These are phyloP conservation scores for Trachelus troglodyta DNA, from an alignment of 2,888 invertebrate genomes.

Conservation along the genomic window DNA sequence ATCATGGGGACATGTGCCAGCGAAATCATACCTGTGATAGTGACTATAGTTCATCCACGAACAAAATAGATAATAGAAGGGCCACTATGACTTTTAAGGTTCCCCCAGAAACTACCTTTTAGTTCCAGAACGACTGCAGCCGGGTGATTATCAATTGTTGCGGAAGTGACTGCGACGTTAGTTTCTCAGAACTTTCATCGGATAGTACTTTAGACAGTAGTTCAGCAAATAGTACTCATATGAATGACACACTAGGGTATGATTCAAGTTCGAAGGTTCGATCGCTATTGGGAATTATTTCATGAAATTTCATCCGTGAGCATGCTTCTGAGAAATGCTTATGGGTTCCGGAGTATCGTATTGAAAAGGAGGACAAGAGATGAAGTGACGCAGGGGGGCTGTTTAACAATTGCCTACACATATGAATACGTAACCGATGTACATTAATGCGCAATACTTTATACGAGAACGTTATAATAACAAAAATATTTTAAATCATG, in stretches of 20 bases:
- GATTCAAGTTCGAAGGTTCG: neutral
- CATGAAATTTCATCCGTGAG: neutral
- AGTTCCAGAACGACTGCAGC: neutral
- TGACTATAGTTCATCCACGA: neutral
- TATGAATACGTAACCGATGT: neutral
- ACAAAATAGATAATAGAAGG: neutral
- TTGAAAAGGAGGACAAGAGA: neutral
- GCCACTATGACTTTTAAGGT: neutral
- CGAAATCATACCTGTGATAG: no score
- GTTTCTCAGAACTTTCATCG: neutral
- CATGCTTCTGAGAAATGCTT: neutral
- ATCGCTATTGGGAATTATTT: neutral
- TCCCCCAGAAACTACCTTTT: neutral
- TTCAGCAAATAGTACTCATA: neutral
- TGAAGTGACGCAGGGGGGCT: neutral
- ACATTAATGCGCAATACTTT: neutral
- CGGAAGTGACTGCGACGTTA: neutral
- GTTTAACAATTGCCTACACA: neutral
- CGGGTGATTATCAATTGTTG: neutral
- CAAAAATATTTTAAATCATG: neutral
- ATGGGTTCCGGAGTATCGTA: neutral
- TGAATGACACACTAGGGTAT: neutral
- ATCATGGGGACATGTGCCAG: neutral
- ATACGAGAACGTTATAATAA: neutral
- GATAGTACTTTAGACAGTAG: no score